These are phyloP conservation scores for Pachyrhynchus sulphureomaculatus DNA, from an alignment of 1,140 invertebrate species.

Conservation along the genomic window DNA sequence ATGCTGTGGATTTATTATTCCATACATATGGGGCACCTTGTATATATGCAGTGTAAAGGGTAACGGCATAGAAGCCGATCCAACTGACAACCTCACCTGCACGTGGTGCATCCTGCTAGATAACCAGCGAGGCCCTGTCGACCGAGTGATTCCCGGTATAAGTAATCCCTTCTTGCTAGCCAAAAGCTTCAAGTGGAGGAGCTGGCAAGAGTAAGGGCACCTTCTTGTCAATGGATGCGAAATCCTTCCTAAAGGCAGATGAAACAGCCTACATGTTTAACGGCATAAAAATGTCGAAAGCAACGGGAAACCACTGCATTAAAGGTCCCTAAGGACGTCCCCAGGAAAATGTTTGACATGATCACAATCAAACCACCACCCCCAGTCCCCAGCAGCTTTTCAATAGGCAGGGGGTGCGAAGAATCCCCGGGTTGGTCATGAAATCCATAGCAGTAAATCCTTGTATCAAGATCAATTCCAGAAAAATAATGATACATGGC, in stretches of 20 bases:
- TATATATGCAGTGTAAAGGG: conserved; percentile 1
- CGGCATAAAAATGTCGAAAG: conserved; percentile 1
- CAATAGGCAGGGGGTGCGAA: conserved; percentile 9
- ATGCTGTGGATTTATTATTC: no score
- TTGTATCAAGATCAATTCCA: no score
- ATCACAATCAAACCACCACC: conserved; percentile 4
- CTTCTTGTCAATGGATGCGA: conserved; percentile 18
- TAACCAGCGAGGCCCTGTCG: not conserved
- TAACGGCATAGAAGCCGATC: not conserved
- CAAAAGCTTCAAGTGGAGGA: conserved; percentile 28
- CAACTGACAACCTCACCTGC: no score
- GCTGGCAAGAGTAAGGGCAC: conserved; percentile 14
- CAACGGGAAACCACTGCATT: conserved; percentile 26
- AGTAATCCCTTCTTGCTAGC: not conserved
- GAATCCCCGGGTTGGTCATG: conserved; percentile 1
- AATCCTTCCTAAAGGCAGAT: conserved; percentile 20
- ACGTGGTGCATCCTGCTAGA: no score
- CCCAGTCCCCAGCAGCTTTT: conserved; percentile 15
- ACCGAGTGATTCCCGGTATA: not conserved
- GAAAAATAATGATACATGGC: no score
- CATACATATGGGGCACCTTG: no score
- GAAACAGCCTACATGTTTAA: conserved; percentile 8
- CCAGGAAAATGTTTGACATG: conserved; percentile 4
- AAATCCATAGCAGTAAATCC: no score
- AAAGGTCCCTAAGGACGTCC: conserved; percentile 6